Conservation (phyloP, 2,113 vertebrate genomes). For the Dasyornis broadbenti region DNA sequence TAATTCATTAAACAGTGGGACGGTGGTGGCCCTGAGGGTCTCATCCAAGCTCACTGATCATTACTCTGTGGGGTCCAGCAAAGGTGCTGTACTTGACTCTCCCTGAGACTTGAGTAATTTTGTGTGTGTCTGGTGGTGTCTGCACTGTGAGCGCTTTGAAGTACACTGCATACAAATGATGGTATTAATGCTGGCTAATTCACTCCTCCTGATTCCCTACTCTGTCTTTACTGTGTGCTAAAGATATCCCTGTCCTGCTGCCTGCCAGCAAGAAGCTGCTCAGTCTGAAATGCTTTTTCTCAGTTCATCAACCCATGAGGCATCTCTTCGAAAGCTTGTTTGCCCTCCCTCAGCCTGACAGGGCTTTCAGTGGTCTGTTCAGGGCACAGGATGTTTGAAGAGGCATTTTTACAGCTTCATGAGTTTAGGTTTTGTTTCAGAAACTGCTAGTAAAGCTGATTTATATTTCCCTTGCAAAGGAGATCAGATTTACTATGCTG, state of each 20-base stretch:
- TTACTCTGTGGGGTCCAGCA: not conserved
- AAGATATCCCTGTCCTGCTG: not conserved
- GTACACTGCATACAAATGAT: not conserved
- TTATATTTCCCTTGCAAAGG: constrained; percentile 18
- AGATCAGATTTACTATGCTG: not conserved
- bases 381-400: not conserved
- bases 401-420: constrained; percentile 9
- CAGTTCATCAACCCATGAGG: not conserved
- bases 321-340: not conserved
- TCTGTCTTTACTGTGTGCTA: not conserved
- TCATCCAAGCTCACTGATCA: accelerated
- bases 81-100: not conserved
- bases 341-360: not conserved
- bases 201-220: not conserved
- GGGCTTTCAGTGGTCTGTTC: not conserved
- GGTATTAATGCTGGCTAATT: not conserved
- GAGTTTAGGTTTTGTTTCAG: constrained; percentile 35
- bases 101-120: not conserved
- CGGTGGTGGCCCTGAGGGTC: not conserved
- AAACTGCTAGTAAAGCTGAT: constrained; percentile 46
- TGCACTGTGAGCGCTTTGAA: not conserved
- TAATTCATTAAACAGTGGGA: not conserved
- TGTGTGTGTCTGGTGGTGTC: not conserved
- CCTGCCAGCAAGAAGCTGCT: not conserved
- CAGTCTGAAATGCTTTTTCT: not conserved